Evolutionary conservation across 2,888 invertebrate species (phyloP).

Genomic region (Aproaerema taeniolella): DNA sequence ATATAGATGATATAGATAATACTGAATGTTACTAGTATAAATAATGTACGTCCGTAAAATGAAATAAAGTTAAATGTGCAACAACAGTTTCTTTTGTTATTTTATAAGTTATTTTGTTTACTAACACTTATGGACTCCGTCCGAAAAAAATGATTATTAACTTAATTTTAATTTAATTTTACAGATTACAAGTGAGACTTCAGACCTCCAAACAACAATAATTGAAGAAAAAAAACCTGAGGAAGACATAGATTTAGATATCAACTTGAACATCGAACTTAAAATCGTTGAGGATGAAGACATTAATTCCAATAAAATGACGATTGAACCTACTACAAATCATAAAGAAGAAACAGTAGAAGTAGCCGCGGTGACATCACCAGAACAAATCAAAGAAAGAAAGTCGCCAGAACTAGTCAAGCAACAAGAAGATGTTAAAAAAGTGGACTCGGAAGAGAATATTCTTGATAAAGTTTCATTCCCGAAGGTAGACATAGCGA

Average conservation of each 20-base stretch:
- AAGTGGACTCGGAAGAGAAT: slow-evolving; percentile 45
- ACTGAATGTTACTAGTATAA: no score
- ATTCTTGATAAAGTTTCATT: slow-evolving; percentile 47
- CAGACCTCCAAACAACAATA: slow-evolving; percentile 45
- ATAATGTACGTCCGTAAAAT: no score
- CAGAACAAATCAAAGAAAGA: slow-evolving; percentile 7
- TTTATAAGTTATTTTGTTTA: no score
- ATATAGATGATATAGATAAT: no score
- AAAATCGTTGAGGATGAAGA: slow-evolving; percentile 72
- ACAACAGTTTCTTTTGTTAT: no score
- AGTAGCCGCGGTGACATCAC: not conserved
- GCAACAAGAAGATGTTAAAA: slow-evolving; percentile 23
- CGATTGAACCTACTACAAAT: slow-evolving; percentile 1
- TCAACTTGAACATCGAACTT: slow-evolving; percentile 59
- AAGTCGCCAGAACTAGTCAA: slow-evolving; percentile 12
- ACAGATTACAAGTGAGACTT: slow-evolving; percentile 46
- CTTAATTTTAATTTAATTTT: no score
- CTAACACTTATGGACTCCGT: no score
- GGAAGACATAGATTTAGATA: slow-evolving; percentile 49
- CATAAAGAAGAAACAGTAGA: not conserved
- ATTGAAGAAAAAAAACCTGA: no score
- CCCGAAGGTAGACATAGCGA: slow-evolving; percentile 58
- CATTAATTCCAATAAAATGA: slow-evolving; percentile 22
- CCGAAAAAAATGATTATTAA: no score
- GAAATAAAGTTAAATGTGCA: no score